phyloP scores from a whole-genome alignment of 2,888 invertebrate species.

The Junonia oenone region DNA sequence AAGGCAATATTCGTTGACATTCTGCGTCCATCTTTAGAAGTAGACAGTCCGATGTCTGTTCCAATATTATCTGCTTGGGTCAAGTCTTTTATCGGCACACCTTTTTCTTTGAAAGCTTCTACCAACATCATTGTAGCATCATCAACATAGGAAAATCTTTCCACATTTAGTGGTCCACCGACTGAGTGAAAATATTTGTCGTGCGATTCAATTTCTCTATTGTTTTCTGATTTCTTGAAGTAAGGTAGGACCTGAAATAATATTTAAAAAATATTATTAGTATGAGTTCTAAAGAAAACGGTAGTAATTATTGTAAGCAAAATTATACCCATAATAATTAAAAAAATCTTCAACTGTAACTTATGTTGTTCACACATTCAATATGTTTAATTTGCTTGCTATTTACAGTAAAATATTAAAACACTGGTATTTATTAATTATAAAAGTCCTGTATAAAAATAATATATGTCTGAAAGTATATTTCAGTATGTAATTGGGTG shows the following conservation, averaged over 20 bases:
- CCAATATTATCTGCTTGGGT: constrained; percentile 81
- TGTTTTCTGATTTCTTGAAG: constrained; percentile 84
- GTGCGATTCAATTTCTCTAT: constrained; percentile 74
- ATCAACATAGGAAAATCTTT: constrained; percentile 82
- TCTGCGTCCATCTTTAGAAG: constrained; percentile 79
- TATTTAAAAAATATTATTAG: no score
- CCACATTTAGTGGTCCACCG: constrained; percentile 82
- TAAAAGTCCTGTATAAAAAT: no score
- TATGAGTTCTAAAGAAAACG: no score
- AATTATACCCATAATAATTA: no score
- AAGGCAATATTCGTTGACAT: constrained; percentile 82
- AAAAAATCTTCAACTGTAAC: no score
- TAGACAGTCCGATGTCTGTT: constrained; percentile 81
- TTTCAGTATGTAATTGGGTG: no score
- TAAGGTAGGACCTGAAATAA: constrained; percentile 81
- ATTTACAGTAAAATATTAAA: no score
- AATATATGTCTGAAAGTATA: no score
- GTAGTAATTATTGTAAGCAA: no score
- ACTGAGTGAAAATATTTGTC: constrained; percentile 79
- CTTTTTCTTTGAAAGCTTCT: constrained; percentile 81
- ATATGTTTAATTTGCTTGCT: no score
- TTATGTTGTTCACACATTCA: no score
- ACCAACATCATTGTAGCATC: constrained; percentile 76
- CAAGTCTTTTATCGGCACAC: constrained; percentile 79
- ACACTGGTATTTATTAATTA: no score